These are phyloP conservation scores for Euschistus heros DNA, from an alignment of 1,140 invertebrate genomes.

Conservation along the genomic window DNA sequence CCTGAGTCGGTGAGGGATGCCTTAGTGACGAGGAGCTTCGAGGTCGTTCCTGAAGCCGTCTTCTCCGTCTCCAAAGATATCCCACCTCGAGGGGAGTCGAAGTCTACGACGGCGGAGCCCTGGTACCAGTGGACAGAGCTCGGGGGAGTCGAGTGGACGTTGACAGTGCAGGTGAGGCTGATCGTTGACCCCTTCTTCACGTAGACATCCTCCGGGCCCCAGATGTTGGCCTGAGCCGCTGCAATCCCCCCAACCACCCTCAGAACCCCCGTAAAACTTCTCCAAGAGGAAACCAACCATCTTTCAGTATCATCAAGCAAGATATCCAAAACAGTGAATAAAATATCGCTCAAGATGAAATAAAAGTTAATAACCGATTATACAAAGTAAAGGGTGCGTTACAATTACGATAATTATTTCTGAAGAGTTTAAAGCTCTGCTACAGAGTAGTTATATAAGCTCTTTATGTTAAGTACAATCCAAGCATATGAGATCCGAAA, in stretches of 20 bases:
- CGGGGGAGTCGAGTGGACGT: constrained; percentile 72
- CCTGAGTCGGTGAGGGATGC: constrained; percentile 75
- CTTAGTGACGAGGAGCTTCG: constrained; percentile 77
- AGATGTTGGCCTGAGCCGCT: constrained; percentile 77
- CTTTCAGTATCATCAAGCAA: too few relatives aligned
- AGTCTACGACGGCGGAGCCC: constrained; percentile 66
- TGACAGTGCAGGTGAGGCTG: constrained; percentile 76
- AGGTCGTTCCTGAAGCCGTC: constrained; percentile 75
- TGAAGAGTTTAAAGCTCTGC: too few relatives aligned
- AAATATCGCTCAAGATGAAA: too few relatives aligned
- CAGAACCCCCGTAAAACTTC: too few relatives aligned
- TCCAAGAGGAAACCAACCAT: too few relatives aligned
- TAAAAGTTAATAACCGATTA: too few relatives aligned
- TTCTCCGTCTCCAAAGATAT: constrained; percentile 86
- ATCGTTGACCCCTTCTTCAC: constrained; percentile 85
- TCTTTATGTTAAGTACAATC: too few relatives aligned
- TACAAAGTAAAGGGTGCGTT: too few relatives aligned
- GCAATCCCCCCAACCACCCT: constrained; percentile 27
- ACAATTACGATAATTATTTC: too few relatives aligned
- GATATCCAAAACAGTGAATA: too few relatives aligned
- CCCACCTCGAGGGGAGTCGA: constrained; percentile 69
- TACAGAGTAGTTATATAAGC: too few relatives aligned
- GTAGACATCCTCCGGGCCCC: constrained; percentile 74
- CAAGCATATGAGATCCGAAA: too few relatives aligned
- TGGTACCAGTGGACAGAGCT: constrained; percentile 72